Conservation (phyloP, 2,113 vertebrate genomes). For the Sorex fumeus region DNA sequence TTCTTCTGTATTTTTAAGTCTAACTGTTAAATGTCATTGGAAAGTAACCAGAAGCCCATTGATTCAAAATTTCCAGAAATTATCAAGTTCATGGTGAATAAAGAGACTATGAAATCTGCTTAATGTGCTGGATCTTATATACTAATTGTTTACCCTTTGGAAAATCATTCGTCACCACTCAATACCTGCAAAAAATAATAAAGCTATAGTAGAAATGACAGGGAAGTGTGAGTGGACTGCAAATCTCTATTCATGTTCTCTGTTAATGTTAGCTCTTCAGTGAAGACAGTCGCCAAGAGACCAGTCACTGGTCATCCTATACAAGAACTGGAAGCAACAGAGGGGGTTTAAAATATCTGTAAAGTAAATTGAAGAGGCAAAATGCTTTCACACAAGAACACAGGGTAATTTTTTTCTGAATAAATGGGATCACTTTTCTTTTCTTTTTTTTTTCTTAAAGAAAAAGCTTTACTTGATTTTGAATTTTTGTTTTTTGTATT, state of each 20-base stretch:
- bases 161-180: conserved; percentile 79
- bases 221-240: conserved; percentile 63
- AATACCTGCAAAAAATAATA: conserved; percentile 68
- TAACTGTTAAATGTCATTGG: conserved; percentile 91
- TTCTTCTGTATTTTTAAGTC: conserved; percentile 92
- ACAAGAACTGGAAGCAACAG: background rate
- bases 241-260: conserved; percentile 75
- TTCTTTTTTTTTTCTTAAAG: background rate
- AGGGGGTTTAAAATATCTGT: conserved; percentile 64
- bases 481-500: background rate
- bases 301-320: conserved; percentile 66
- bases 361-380: conserved; percentile 72
- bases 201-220: conserved; percentile 46
- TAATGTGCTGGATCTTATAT: conserved; percentile 82
- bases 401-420: background rate
- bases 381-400: background rate
- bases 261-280: conserved; percentile 74
- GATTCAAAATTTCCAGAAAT: conserved; percentile 84
- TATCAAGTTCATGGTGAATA: conserved; percentile 77
- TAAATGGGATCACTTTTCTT: background rate
- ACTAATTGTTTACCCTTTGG: conserved; percentile 88
- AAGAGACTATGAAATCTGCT: conserved; percentile 68
- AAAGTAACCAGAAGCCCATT: conserved; percentile 86
- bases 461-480: background rate
- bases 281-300: conserved; percentile 79